Evolutionary conservation across 2,113 vertebrate species (phyloP).

Genomic region (Pleuronectes platessa): DNA sequence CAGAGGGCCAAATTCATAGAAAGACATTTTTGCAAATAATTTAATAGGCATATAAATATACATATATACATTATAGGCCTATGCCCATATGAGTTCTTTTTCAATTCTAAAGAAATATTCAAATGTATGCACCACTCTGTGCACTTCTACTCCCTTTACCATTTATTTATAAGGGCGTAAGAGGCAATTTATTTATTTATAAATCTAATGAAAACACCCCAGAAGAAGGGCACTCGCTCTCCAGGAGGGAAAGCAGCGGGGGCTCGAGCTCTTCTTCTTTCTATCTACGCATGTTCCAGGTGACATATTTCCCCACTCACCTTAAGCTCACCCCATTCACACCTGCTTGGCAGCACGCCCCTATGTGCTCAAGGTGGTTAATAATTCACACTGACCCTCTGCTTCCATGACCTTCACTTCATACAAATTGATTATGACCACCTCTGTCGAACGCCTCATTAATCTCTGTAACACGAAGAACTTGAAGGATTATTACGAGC

Average conservation of each 20-base stretch:
- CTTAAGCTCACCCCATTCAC: conserved; percentile 54
- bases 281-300: not conserved
- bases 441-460: conserved; percentile 51
- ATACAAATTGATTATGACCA: conserved; percentile 71
- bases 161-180: no score
- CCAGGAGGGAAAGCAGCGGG: not conserved
- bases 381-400: conserved; percentile 75
- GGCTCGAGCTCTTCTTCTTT: not conserved
- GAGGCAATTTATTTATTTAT: not conserved
- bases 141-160: no score
- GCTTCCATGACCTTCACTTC: conserved; percentile 70
- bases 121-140: no score
- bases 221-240: not conserved
- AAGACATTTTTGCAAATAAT: no score
- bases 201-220: not conserved
- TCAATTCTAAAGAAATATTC: no score
- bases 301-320: conserved; percentile 63
- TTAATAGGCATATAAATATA: no score
- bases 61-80: no score
- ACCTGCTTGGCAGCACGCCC: conserved; percentile 55
- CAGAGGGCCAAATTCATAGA: no score
- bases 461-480: conserved; percentile 51
- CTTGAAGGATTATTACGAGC: conserved; percentile 35
- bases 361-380: conserved; percentile 52
- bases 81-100: no score